Conservation (phyloP, 2,797 vertebrate genomes). For the Diceros bicornis region DNA sequence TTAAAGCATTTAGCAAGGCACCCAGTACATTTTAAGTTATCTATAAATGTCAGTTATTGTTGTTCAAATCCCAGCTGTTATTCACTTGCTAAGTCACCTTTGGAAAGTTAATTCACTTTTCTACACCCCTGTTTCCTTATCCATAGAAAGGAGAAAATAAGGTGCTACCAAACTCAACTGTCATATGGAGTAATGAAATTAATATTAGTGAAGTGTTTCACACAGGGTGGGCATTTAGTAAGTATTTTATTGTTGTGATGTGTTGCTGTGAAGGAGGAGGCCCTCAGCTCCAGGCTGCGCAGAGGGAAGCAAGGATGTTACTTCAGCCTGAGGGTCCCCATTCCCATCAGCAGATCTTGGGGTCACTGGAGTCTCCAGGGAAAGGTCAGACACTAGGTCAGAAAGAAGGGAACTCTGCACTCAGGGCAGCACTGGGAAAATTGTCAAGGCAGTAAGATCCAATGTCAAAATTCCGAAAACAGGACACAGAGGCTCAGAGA, state of each 20-base stretch:
- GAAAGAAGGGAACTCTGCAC: rapidly evolving
- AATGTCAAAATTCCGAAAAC: slow-evolving; percentile 69
- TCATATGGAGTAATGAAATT: too few species aligned
- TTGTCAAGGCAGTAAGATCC: not conserved
- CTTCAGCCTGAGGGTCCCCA: too few species aligned
- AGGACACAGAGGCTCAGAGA: slow-evolving; percentile 59
- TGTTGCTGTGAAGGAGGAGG: too few species aligned
- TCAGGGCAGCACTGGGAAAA: not conserved
- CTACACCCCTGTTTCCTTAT: too few species aligned
- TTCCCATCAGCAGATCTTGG: too few species aligned
- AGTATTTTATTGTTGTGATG: too few species aligned
- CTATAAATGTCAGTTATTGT: not conserved
- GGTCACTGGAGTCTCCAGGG: not conserved
- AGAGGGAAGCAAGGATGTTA: too few species aligned
- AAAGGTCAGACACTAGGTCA: not conserved
- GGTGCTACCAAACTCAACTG: too few species aligned
- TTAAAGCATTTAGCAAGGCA: too few species aligned
- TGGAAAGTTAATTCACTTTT: not conserved
- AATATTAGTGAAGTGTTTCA: too few species aligned
- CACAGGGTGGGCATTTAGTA: too few species aligned
- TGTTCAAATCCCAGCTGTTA: not conserved
- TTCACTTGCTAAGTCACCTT: not conserved
- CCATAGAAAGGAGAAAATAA: not conserved
- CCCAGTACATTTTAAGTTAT: not conserved
- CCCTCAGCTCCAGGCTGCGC: too few species aligned